A percentile compares a stretch with the other conserved stretches of the same genome.
Conservation (phyloP, 2,797 vertebrate genomes). For the Ara ararauna region DNA sequence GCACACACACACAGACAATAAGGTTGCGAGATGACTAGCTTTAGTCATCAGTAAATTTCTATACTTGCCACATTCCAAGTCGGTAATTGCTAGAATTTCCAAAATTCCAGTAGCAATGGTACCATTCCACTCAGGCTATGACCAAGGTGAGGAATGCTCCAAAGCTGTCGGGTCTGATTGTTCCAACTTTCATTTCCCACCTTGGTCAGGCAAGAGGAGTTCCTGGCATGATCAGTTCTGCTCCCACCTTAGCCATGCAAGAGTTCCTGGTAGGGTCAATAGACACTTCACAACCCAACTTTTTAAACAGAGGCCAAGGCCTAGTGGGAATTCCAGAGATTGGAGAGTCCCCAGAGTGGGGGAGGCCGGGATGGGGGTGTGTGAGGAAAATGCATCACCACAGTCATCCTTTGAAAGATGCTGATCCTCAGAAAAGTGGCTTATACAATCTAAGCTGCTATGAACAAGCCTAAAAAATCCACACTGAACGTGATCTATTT, state of each 20-base stretch:
- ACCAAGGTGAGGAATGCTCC: background rate
- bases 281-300: background rate
- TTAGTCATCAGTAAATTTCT: background rate
- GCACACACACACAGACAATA: background rate
- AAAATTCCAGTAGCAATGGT: background rate
- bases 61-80: background rate
- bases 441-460: background rate
- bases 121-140: background rate
- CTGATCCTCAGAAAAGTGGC: background rate
- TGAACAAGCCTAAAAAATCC: background rate
- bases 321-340: background rate
- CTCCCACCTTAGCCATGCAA: background rate
- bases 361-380: background rate
- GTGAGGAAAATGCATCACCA: background rate
- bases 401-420: background rate
- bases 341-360: background rate
- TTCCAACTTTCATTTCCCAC: background rate
- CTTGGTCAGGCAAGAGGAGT: background rate
- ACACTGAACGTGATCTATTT: background rate
- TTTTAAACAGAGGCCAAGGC: background rate
- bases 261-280: background rate
- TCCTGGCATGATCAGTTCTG: background rate
- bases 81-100: background rate
- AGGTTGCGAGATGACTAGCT: background rate
- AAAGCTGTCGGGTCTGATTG: background rate